Base-by-base conservation (phyloP, 2,888 invertebrate species). In the Eucera pruinosa region DNA sequence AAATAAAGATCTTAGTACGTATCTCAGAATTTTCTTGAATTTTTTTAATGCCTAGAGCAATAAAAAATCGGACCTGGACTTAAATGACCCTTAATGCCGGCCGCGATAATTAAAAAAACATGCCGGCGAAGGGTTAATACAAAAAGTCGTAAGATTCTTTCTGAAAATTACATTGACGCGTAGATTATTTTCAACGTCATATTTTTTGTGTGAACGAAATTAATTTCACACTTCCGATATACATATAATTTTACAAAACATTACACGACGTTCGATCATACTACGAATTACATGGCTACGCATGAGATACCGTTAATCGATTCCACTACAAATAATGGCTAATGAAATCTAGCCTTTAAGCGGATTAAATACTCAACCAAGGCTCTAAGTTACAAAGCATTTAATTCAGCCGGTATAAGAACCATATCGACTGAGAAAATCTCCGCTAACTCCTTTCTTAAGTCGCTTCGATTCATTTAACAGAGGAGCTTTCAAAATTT, bases 321-420 rank as follows among this genome's bases (percentile, higher is more conserved):
- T 60, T 33, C 33, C 2, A 3, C 13, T 33, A 33, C 11, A 47
- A 30, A 11, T 33, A 41, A 5, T 11, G 30, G 20, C n/a, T 23
- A 30, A 54, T 54, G 30, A 65, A 43, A 43, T 52, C 54, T 54
- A 6, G 15, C 20, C 23, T 7, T 4, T 43, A 54, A 54, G 30
- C 30, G 41, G 54, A 68, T 48, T 76, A 61, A 67, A 68, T 62
- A 54, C 43, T 30, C 11, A n/a, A 54, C 30, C 43, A 11, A 30
- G 30, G 20, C 15, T 43, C 43, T 54, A 54, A 65, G 43, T 54
- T 54, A 54, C 20, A 15, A 43, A 23, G 41, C 23, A 43, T 54
- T 65, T 54, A 54, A 65, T n/a, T 20, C 30, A n/a, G n/a, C n/a
- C 23, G 15, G 41, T 30, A 18, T 54, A 65, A 65, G 41, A 65